Evolutionary conservation across 2,888 invertebrate species (phyloP), one percentile per base, ranked within the genome.

Genomic region (Drosophila hawaiiensis): DNA sequence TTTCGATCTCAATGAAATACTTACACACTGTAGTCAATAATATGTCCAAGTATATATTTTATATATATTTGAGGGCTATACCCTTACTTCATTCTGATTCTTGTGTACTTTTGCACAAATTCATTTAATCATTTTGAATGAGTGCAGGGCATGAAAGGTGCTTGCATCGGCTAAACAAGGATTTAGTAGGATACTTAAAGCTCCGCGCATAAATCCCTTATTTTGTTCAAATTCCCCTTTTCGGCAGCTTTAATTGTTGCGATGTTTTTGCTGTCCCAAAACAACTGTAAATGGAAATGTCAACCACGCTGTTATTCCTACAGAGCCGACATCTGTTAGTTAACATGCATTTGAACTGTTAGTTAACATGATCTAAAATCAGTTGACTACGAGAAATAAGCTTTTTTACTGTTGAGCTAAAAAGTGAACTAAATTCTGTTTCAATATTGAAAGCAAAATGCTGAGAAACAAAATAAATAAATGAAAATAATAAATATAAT

Each of bases 391-490:
- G 0, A 50, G 60, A 47, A 47, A 4, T 22, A 9, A 16, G 55
- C 64, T 71, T 58, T 39, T 12, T 12, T 3, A 19, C 22, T 16
- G 22, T 47, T 1, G 1, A 9, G 7, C 7, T 47, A 47, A 3
- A 29, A 10, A 22, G 9, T 28, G 54, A 25, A 19, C 55, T 47
- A 39, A 56, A 76, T 16, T 2, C 33, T n/a, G 4, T n/a, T 62
- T 76, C 70, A 62, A 73, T 43, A 33, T 61, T 69, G 61, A 69
- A 68, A 12, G 16, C 14, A 4, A 22, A n/a, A 4, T 6, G 7
- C 14, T n/a, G 50, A 52, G 29, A 0, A 22, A 3, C 16, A 10
- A 28, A 50, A 10, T 28, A 28, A 19, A 10, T 9, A 10, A 28
- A 10, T 0, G 6, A n/a, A n/a, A 7, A 16, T 14, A 35, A 35